Base-by-base conservation (phyloP, 2,888 invertebrate genomes). In the Nasonia oneida region DNA sequence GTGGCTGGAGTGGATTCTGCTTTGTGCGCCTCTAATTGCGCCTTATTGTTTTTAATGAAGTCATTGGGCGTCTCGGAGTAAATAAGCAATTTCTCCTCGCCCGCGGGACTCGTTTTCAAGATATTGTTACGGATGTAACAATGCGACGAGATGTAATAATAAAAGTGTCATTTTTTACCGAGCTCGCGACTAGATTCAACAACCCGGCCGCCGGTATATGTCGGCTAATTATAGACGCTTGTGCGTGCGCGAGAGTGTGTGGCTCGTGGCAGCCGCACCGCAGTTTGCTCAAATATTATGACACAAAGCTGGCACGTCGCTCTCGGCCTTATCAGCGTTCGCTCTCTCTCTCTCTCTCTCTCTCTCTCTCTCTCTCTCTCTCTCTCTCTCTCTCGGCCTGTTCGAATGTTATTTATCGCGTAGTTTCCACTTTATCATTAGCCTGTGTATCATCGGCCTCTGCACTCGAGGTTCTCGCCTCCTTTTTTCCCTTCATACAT, bases 231-330 rank as follows among this genome's bases (percentile, higher is more conserved):
- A 83, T 73, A 73, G 47, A 12, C 47, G 12, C 47, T 12, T 2
- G 47, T 47, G 47, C 2, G 12, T 42, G 42, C 42, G 8, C 4
- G 42, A 10, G 47, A 47, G 47, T 47, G 47, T 47, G 47, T 47
- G 47, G n/a, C n/a, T 6, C 39, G 12, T 29, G 37, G 8, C 37
- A 6, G 47, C 33, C 47, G 33, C 37, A 70, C 14, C 64, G 33
- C 53, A 70, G 57, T 76, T 83, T 61, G 61, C 47, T 78, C 47
- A 83, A 83, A 78, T 73, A 78, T 83, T 78, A 83, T 76, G 70
- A 76, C 53, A 76, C 67, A 57, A 77, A 76, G 50, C 39, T 53
- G 76, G 67, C 50, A 53, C 33, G 64, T n/a, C 29, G 18, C 18
- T 6, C n/a, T n/a, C 15, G 6, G 39, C 42, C 83, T 78, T 83